A percentile compares a stretch with the other conserved stretches of the same genome.
These are phyloP conservation scores for Motacilla tschutschensis DNA, from an alignment of 2,113 vertebrate genomes.

Conservation along the genomic window DNA sequence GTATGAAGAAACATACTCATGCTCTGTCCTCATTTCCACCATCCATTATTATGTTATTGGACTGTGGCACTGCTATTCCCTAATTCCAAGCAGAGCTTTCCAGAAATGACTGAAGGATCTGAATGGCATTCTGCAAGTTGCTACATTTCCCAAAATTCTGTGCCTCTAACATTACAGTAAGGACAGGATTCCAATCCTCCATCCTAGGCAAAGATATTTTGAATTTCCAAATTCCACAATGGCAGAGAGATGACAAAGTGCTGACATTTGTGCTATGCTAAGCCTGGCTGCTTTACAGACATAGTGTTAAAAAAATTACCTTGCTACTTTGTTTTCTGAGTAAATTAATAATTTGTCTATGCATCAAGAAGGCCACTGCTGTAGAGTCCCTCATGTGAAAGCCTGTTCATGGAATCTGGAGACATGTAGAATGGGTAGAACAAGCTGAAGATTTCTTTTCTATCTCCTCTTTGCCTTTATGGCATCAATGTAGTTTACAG, in stretches of 20 bases:
- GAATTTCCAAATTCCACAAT: background rate
- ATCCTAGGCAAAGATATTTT: background rate
- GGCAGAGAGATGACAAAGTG: background rate
- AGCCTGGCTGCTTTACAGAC: background rate
- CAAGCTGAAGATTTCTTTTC: rapidly evolving
- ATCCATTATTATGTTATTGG: background rate
- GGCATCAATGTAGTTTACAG: background rate
- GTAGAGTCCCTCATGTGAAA: background rate
- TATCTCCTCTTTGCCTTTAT: background rate
- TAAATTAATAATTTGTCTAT: background rate
- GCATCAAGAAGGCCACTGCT: background rate
- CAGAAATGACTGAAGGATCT: background rate
- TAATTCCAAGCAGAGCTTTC: background rate
- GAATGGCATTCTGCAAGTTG: background rate
- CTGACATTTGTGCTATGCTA: background rate
- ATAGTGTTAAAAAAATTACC: background rate
- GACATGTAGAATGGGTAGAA: background rate
- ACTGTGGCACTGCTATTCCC: background rate
- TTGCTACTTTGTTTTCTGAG: background rate
- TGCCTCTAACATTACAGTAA: background rate
- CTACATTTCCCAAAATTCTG: background rate
- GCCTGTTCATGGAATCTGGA: background rate
- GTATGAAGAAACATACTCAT: background rate
- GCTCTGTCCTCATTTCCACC: background rate
- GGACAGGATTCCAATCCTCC: background rate